phyloP scores from a whole-genome alignment of 2,888 invertebrate genomes.

The Furcula furcula region DNA sequence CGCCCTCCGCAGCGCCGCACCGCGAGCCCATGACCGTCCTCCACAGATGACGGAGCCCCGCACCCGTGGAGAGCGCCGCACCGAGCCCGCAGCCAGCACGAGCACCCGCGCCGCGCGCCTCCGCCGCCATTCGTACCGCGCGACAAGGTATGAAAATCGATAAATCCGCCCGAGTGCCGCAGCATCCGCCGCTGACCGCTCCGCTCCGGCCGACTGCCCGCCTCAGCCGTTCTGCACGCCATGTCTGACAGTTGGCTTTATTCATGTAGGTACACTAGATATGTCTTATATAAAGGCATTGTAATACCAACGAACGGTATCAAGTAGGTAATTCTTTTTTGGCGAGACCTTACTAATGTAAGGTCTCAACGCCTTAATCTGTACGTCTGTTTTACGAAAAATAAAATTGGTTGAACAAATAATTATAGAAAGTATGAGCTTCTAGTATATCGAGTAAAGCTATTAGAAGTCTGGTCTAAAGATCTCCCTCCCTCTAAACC shows the following conservation, averaged over 20 bases:
- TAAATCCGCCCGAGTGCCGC: conserved; percentile 44
- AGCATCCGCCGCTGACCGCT: conserved; percentile 49
- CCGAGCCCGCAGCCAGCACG: conserved; percentile 61
- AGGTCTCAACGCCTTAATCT: no score
- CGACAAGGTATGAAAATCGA: conserved; percentile 72
- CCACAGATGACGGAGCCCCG: conserved; percentile 81
- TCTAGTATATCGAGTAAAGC: no score
- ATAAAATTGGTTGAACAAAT: no score
- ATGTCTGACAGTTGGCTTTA: background rate
- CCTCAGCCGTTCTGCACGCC: background rate
- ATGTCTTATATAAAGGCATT: background rate
- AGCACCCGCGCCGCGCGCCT: conserved; percentile 47
- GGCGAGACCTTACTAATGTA: no score
- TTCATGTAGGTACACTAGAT: background rate
- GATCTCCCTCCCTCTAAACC: no score
- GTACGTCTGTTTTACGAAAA: no score
- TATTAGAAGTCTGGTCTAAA: no score
- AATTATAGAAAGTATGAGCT: no score
- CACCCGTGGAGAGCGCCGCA: conserved; percentile 56
- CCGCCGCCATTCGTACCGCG: conserved; percentile 42
- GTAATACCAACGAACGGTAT: no score
- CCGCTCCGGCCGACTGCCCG: conserved; percentile 11
- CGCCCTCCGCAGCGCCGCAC: conserved; percentile 36
- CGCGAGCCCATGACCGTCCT: conserved; percentile 70
- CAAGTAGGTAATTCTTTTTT: no score